Evolutionary conservation across 2,113 vertebrate species (phyloP), one percentile per base, ranked within the genome.

Genomic region (Sinocyclocheilus maitianheensis): DNA sequence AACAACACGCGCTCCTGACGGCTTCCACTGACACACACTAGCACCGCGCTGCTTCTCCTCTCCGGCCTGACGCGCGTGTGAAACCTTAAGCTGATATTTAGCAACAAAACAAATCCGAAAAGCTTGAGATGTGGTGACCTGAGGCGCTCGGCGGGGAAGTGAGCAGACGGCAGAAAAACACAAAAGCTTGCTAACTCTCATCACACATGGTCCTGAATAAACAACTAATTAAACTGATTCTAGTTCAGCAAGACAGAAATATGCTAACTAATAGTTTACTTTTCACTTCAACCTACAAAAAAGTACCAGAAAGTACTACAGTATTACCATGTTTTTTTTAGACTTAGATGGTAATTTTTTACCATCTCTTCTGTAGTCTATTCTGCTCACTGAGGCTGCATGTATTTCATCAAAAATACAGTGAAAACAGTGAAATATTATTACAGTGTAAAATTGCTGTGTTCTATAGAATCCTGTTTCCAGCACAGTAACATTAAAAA

Each of bases 101-200:
- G 69, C 46, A n/a, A 77, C n/a, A 69, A 67, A 89, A 85, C 77
- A 87, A 86, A 87, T 77, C 26, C 53, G 7, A 83, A 65, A 71
- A 26, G 69, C 71, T 77, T 88, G n/a, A 71, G 85, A 86, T 76
- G 67, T 46, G 65, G 24, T 46, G 69, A 90, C 90, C 88, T 88
- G 78, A 40, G 14, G 67, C 87, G 84, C 81, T 60, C 81, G 83
- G 81, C 30, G 51, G 85, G 80, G 40, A 77, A 1, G 13, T 2
- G 53, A 74, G 63, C 74, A 85, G 24, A 71, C 63, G 2, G 20
- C 11, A 43, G 26, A 34, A 71, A 72, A 40, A 72, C 18, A 67
- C 63, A 13, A 30, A 63, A 6, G 20, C 20, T 10, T 1, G 62
- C 11, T 26, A 65, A 18, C 6, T 8, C 2, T 34, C 65, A 2